Percentiles rank a stretch among this genome's conserved stretches.
These are phyloP conservation scores for Dynastes grantii DNA, from an alignment of 2,888 invertebrate species.

Conservation along the genomic window DNA sequence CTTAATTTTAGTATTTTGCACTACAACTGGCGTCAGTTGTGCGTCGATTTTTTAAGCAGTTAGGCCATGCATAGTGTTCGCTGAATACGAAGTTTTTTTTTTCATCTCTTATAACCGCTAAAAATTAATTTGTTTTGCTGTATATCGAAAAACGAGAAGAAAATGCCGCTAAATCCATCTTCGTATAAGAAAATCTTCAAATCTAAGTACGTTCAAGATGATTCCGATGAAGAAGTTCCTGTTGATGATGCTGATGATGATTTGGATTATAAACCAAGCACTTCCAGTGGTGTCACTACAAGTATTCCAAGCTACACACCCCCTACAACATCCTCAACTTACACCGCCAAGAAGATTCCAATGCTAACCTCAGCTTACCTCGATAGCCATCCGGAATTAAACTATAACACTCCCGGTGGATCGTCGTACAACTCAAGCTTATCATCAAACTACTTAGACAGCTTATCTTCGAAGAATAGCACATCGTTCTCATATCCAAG, in stretches of 20 bases:
- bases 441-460: constrained; percentile 13
- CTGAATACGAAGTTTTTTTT: not conserved
- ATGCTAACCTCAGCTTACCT: constrained; percentile 31
- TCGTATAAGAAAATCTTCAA: constrained; percentile 53
- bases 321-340: constrained; percentile 7
- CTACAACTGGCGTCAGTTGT: constrained; percentile 36
- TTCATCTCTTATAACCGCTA: not conserved
- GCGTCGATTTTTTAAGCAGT: constrained; percentile 38
- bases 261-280: constrained; percentile 23
- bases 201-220: constrained; percentile 50
- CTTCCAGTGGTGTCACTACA: constrained; percentile 8
- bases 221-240: constrained; percentile 49
- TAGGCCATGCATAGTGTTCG: constrained; percentile 37
- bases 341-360: constrained; percentile 28
- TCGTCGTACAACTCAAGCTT: constrained; percentile 41
- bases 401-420: constrained; percentile 26
- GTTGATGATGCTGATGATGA: constrained; percentile 18
- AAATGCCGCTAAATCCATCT: constrained; percentile 55
- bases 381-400: constrained; percentile 42
- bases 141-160: constrained; percentile 1
- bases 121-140: not conserved
- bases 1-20: constrained; percentile 53
- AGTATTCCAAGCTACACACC: constrained; percentile 29
- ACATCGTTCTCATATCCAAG: constrained; percentile 51
- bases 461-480: constrained; percentile 10